Base-by-base conservation (phyloP, 2,888 invertebrate species). In the Aelia acuminata region DNA sequence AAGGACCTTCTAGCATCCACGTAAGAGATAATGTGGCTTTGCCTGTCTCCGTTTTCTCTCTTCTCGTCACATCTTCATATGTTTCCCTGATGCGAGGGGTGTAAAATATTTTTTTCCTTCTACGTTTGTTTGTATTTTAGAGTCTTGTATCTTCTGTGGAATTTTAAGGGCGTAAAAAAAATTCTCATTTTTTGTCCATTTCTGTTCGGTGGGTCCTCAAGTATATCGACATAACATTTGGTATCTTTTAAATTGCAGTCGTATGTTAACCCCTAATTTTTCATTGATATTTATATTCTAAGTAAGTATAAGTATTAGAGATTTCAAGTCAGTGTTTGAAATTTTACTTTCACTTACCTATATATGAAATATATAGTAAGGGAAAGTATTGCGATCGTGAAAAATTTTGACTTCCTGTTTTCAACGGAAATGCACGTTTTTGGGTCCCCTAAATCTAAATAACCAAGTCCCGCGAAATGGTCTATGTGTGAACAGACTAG, bases 1-100 rank as follows among this genome's bases (percentile, higher is more conserved):
- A 35, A 70, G 63, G 63, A 20, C 20, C 35, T 35, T 3, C 63
- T 1, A 35, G 22, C 31, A 31, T 70, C 31, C 63, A 35, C 18
- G 63, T 35, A 70, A 70, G 63, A 35, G 63, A 35, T 70, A 70
- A 70, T 31, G 63, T 70, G 15, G 63, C 63, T 70, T 70, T 70
- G 63, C 35, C 31, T n/a, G 35, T 70, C 63, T 7, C 31, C 13
- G 2, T 11, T 15, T n/a, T 15, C 63, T n/a, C 31, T 35, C 18
- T 15, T 18, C 5, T 20, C 31, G 35, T 4, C 31, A 70, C 63
- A 70, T 70, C 63, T 70, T 70, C 35, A 35, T 70, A 70, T 63
- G 20, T 70, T 18, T 35, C 35, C 35, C 20, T 35, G 35, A 70
- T 70, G 63, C 7, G 31, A 35, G 35, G 35, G 20, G 63, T 70